Evolutionary conservation across 2,113 vertebrate species (phyloP).

Genomic region (Zeus faber): DNA sequence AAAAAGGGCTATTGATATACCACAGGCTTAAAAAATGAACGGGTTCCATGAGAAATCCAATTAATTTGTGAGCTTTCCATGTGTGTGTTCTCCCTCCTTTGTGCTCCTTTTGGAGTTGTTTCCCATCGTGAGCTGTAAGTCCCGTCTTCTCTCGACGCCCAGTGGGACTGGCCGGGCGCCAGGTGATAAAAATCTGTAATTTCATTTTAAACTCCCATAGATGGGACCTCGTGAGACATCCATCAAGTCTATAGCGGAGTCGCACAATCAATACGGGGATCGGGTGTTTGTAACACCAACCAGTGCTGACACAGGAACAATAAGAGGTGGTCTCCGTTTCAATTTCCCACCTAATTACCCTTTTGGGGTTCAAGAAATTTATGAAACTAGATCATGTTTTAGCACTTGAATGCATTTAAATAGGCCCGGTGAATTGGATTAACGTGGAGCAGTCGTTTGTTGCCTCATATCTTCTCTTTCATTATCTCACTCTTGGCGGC

Average conservation of each 20-base stretch:
- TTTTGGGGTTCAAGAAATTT: slow-evolving; percentile 48
- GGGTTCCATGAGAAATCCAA: neutral
- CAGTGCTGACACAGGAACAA: slow-evolving; percentile 34
- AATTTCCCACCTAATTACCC: slow-evolving; percentile 57
- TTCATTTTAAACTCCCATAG: slow-evolving; percentile 67
- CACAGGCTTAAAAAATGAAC: slow-evolving; percentile 5
- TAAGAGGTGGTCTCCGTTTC: slow-evolving; percentile 42
- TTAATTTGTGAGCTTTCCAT: neutral
- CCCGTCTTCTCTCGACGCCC: slow-evolving; percentile 44
- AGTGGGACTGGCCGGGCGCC: slow-evolving; percentile 42
- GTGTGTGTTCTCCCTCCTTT: neutral
- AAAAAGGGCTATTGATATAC: neutral
- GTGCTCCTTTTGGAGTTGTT: slow-evolving; percentile 36
- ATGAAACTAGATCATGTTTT: slow-evolving; percentile 53
- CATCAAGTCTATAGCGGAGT: slow-evolving; percentile 56
- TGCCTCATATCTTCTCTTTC: slow-evolving; percentile 21
- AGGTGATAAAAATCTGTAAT: slow-evolving; percentile 72
- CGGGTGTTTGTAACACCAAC: slow-evolving; percentile 46
- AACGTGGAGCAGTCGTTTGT: slow-evolving; percentile 24
- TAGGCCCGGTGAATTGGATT: slow-evolving; percentile 28
- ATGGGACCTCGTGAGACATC: slow-evolving; percentile 55
- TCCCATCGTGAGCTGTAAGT: slow-evolving; percentile 34
- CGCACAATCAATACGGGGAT: slow-evolving; percentile 59
- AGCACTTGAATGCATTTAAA: slow-evolving; percentile 49
- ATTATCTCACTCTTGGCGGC: slow-evolving; percentile 37